A percentile compares a stretch with the other conserved stretches of the same genome.
phyloP scores from a whole-genome alignment of 2,113 vertebrate genomes.

The Oreotrochilus melanogaster region DNA sequence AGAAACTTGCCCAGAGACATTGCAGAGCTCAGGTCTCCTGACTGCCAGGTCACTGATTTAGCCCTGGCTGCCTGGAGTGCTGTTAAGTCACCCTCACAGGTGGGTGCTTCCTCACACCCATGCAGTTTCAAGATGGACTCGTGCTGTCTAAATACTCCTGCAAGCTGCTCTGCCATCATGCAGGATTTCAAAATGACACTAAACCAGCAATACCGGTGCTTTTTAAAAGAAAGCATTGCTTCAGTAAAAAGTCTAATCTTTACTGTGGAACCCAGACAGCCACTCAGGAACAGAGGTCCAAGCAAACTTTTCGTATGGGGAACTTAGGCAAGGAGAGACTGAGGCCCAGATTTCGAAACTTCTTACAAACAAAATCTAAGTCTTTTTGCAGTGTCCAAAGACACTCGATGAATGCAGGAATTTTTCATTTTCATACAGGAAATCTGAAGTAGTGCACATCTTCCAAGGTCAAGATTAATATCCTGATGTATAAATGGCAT shows the following conservation, averaged over 20 bases:
- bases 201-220: neutral
- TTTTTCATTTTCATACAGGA: neutral
- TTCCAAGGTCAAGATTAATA: neutral
- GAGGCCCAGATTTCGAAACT: neutral
- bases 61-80: neutral
- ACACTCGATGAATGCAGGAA: neutral
- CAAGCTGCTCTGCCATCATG: neutral
- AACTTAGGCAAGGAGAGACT: neutral
- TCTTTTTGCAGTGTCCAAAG: neutral
- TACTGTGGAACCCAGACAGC: neutral
- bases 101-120: neutral
- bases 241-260: neutral
- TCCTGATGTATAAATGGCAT: neutral
- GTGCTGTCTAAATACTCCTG: neutral
- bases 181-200: neutral
- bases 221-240: neutral
- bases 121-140: neutral
- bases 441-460: neutral
- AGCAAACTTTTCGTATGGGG: neutral
- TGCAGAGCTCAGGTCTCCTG: neutral
- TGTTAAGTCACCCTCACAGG: accelerated
- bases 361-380: neutral
- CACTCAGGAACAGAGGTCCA: neutral
- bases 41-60: neutral
- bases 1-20: neutral